These are phyloP conservation scores for Drosophila sechellia DNA, from an alignment of 1,140 invertebrate species.

Conservation along the genomic window DNA sequence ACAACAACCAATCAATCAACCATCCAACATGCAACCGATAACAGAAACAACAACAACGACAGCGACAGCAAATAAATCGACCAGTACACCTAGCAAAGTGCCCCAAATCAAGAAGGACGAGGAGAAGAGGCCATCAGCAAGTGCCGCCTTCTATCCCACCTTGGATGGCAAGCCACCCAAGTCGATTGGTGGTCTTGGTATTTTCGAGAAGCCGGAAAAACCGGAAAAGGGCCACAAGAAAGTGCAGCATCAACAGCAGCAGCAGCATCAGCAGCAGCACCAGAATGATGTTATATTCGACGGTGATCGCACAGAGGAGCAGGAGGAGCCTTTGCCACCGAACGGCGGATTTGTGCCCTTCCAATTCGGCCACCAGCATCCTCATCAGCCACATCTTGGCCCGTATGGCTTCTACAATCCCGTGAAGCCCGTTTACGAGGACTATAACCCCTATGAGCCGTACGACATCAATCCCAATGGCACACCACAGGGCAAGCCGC, in stretches of 20 bases:
- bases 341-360: slow-evolving; percentile 65
- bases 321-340: slow-evolving; percentile 66
- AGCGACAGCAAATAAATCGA: slow-evolving; percentile 44
- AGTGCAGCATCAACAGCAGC: slow-evolving; percentile 57
- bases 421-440: slow-evolving; percentile 73
- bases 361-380: slow-evolving; percentile 64
- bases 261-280: slow-evolving; percentile 51
- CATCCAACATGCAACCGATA: slow-evolving; percentile 76
- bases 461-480: slow-evolving; percentile 80
- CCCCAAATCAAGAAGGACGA: slow-evolving; percentile 45
- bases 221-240: slow-evolving; percentile 69
- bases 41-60: slow-evolving; percentile 68
- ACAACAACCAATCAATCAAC: slow-evolving; percentile 59
- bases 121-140: slow-evolving; percentile 59
- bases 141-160: slow-evolving; percentile 79
- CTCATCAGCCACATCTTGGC: slow-evolving; percentile 68
- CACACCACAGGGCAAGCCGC: slow-evolving; percentile 77
- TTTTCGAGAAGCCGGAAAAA: slow-evolving; percentile 69
- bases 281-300: slow-evolving; percentile 82
- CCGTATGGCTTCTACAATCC: slow-evolving; percentile 85
- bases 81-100: slow-evolving; percentile 42
- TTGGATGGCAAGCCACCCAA: slow-evolving; percentile 83
- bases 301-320: slow-evolving; percentile 68
- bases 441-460: slow-evolving; percentile 78
- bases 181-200: slow-evolving; percentile 23